A percentile compares a stretch with the other conserved stretches of the same genome.
Evolutionary conservation across 2,797 vertebrate species (phyloP).

Genomic region (Sebastes iracundus): DNA sequence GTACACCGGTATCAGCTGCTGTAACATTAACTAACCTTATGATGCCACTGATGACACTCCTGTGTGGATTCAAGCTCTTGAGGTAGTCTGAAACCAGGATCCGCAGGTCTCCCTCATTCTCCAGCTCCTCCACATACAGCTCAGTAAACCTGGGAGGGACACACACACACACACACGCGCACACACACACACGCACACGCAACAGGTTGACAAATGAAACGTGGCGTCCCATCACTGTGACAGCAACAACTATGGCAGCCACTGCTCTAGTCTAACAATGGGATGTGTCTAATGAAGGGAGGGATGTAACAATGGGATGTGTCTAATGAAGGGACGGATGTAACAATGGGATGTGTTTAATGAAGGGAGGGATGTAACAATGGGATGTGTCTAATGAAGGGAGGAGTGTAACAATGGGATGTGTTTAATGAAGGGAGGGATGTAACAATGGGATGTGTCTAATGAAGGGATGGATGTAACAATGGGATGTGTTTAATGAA

Average conservation of each 20-base stretch:
- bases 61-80: constrained; percentile 87
- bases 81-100: constrained; percentile 93
- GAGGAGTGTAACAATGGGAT: too few species aligned
- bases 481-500: too few species aligned
- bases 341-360: too few species aligned
- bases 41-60: constrained; percentile 88
- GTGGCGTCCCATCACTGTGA: background rate
- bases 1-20: too few species aligned
- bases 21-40: constrained; percentile 84
- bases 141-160: constrained; percentile 89
- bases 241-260: background rate
- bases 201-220: background rate
- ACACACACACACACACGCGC: background rate
- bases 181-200: background rate
- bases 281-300: too few species aligned
- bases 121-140: constrained; percentile 94
- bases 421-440: too few species aligned
- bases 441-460: too few species aligned
- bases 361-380: too few species aligned
- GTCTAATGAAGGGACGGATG: too few species aligned
- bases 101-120: constrained; percentile 90
- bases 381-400: too few species aligned
- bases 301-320: too few species aligned
- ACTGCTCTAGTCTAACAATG: background rate
- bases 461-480: too few species aligned